A percentile compares a stretch with the other conserved stretches of the same genome.
These are phyloP conservation scores for Vanessa atalanta DNA, from an alignment of 1,140 invertebrate species.

Conservation along the genomic window DNA sequence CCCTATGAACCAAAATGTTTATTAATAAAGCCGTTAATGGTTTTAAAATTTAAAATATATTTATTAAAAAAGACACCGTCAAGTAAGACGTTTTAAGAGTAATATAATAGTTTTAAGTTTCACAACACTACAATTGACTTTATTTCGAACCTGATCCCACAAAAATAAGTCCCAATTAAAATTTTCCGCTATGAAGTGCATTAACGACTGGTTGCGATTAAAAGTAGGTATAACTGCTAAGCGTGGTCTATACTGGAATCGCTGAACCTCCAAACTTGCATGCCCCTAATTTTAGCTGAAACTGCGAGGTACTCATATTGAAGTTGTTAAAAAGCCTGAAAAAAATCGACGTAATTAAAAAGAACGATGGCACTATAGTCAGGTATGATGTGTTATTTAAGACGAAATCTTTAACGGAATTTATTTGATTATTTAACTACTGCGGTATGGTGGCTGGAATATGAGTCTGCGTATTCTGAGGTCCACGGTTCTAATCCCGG, in stretches of 20 bases:
- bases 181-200: slow-evolving; percentile 53
- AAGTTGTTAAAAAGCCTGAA: slow-evolving; percentile 38
- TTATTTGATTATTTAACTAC: too few species aligned
- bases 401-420: not conserved
- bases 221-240: slow-evolving; percentile 53
- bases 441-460: too few species aligned
- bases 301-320: slow-evolving; percentile 38
- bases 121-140: not conserved
- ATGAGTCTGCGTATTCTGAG: too few species aligned
- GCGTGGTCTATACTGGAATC: slow-evolving; percentile 32
- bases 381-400: not conserved
- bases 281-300: slow-evolving; percentile 38
- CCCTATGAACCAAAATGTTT: too few species aligned
- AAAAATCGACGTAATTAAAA: slow-evolving; percentile 35
- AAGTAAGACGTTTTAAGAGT: not conserved
- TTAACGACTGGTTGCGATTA: slow-evolving; percentile 42
- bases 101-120: not conserved
- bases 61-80: not conserved
- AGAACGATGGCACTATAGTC: not conserved
- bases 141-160: slow-evolving; percentile 43
- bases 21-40: too few species aligned
- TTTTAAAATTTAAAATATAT: too few species aligned
- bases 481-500: too few species aligned
- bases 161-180: slow-evolving; percentile 70
- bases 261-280: slow-evolving; percentile 30